Percentiles rank a stretch among this genome's conserved stretches.
Evolutionary conservation across 2,797 vertebrate genomes (phyloP).

Genomic region (Oryzias dopingdopingensis): DNA sequence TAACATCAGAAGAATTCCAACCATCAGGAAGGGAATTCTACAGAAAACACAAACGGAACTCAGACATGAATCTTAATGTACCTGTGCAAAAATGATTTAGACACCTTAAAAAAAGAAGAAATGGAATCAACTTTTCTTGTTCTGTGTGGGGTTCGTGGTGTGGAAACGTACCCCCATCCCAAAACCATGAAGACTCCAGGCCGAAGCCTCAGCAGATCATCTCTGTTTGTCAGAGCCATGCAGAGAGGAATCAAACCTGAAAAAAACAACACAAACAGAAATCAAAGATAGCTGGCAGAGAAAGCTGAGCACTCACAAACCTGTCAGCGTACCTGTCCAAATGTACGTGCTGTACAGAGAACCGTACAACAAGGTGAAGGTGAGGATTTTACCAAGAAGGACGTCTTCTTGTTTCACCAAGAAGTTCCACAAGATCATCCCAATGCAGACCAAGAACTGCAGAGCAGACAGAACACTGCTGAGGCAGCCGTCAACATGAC

Average conservation of each 20-base stretch:
- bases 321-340: conserved; percentile 87
- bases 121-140: too few relatives aligned
- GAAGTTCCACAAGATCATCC: conserved; percentile 95
- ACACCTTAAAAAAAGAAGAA: too few relatives aligned
- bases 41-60: conserved; percentile 5
- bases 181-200: conserved; percentile 85
- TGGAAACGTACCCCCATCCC: conserved; percentile 91
- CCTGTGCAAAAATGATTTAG: too few relatives aligned
- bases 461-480: conserved; percentile 4
- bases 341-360: conserved; percentile 94
- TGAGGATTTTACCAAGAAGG: conserved; percentile 82
- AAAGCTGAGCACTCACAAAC: neutral
- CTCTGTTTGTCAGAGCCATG: conserved; percentile 87
- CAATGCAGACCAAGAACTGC: conserved; percentile 88
- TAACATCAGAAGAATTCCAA: conserved; percentile 84
- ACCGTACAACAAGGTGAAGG: conserved; percentile 91
- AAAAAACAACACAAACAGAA: conserved; percentile 38
- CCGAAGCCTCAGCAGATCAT: conserved; percentile 84
- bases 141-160: neutral
- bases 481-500: too few relatives aligned
- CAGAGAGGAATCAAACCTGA: conserved; percentile 91
- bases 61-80: too few relatives aligned
- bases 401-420: conserved; percentile 83
- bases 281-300: neutral
- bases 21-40: conserved; percentile 87